Base-by-base conservation (phyloP, 2,888 invertebrate species). In the Nemapogon koenigi region DNA sequence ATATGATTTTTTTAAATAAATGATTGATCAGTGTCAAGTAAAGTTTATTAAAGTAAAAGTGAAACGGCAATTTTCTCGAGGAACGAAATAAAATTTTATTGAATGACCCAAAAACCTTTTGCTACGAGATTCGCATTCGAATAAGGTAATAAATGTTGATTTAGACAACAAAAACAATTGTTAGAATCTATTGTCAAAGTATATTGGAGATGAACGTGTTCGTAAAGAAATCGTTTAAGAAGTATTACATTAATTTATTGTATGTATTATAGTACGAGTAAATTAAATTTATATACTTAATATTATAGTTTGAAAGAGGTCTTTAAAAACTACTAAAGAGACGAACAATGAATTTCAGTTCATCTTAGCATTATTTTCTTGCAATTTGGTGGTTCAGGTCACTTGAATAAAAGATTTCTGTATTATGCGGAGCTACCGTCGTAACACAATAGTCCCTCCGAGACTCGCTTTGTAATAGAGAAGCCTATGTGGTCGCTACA, bases 321-420 rank as follows among this genome's bases (percentile, higher is more conserved):
- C n/a, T n/a, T n/a, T n/a, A n/a, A n/a, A n/a, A n/a, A n/a, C n/a
- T n/a, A n/a, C n/a, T n/a, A 32, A 18, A 10, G 59, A 62, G 51
- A 49, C 50, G 52, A 51, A 76, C 73, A 73, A 75, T 73, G 69
- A 67, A 58, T 57, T 65, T 61, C 63, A 62, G 62, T 60, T 68
- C 65, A 66, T 67, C 61, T 69, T 63, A 67, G 58, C 61, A 57
- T 68, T 70, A 69, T 70, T 70, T 65, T 68, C 66, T 71, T 69
- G 53, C 57, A 59, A 57, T 59, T 65, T 66, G 53, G 57, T 62
- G 59, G 67, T 55, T 62, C 62, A 59, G 57, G 55, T 66, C 65
- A 71, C 68, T 71, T 75, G 75, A 73, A 76, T 75, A 76, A 76
- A 75, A 75, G 70, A 75, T 75, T 69, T 64, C 64, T 63, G 63